Evolutionary conservation across 2,113 vertebrate genomes (phyloP).

Genomic region (Aix galericulata): DNA sequence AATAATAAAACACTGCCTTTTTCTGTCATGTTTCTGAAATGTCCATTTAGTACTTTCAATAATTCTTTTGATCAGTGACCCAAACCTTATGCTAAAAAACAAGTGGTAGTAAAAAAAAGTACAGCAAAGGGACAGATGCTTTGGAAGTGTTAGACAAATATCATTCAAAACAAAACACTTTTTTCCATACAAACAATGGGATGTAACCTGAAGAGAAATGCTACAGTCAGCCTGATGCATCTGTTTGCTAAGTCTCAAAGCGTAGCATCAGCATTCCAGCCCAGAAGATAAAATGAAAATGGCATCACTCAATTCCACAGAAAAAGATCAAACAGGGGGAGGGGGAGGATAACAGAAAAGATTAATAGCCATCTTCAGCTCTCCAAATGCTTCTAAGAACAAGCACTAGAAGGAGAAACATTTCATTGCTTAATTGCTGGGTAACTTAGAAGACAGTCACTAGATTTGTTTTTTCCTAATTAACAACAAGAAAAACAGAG

Average conservation of each 20-base stretch:
- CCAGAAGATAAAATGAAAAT: neutral
- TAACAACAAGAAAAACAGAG: slow-evolving; percentile 4
- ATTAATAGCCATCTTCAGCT: neutral
- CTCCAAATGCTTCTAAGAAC: slow-evolving; percentile 2
- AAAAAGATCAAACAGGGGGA: neutral
- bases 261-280: neutral
- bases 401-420: neutral
- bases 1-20: neutral
- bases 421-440: neutral
- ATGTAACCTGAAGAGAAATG: neutral
- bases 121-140: neutral
- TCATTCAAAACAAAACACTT: neutral
- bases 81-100: neutral
- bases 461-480: neutral
- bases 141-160: neutral
- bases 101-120: neutral
- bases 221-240: neutral
- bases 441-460: neutral
- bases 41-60: neutral
- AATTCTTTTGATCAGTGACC: neutral
- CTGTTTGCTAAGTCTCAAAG: neutral
- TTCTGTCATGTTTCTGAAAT: neutral
- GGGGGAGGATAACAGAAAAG: neutral
- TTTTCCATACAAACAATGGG: neutral
- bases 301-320: neutral